Conservation (phyloP, 2,888 invertebrate genomes). For the Tipula vernalis region DNA sequence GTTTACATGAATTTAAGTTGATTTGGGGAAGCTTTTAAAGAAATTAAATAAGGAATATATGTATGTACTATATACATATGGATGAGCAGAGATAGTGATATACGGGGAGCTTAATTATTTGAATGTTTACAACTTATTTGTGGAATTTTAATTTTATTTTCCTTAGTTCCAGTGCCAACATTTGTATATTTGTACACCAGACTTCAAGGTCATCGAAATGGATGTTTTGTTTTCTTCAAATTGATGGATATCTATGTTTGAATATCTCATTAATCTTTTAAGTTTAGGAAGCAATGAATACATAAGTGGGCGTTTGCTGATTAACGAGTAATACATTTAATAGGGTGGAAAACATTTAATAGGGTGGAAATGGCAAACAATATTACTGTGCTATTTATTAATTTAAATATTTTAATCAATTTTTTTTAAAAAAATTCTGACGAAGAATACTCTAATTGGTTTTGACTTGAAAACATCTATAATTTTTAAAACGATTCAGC, state of each 20-base stretch:
- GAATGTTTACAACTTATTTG: neutral
- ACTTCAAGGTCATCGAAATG: neutral
- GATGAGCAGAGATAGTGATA: neutral
- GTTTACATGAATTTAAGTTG: conserved; percentile 4
- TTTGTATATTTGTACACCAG: neutral
- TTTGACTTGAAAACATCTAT: too few species aligned
- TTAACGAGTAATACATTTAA: neutral
- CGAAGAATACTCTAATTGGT: too few species aligned
- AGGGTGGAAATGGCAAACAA: too few species aligned
- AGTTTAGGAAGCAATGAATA: neutral
- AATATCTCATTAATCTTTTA: neutral
- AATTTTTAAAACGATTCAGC: too few species aligned
- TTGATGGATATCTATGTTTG: neutral
- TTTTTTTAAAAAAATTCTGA: too few species aligned
- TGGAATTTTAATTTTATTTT: neutral
- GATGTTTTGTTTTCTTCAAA: neutral
- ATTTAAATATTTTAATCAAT: too few species aligned
- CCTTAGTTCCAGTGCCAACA: neutral
- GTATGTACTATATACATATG: neutral
- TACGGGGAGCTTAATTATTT: neutral
- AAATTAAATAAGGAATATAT: neutral
- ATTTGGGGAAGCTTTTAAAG: neutral
- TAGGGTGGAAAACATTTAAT: too few species aligned
- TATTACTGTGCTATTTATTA: too few species aligned
- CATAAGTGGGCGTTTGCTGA: neutral